Base-by-base conservation (phyloP, 2,888 invertebrate species). In the Pachydiplax longipennis region DNA sequence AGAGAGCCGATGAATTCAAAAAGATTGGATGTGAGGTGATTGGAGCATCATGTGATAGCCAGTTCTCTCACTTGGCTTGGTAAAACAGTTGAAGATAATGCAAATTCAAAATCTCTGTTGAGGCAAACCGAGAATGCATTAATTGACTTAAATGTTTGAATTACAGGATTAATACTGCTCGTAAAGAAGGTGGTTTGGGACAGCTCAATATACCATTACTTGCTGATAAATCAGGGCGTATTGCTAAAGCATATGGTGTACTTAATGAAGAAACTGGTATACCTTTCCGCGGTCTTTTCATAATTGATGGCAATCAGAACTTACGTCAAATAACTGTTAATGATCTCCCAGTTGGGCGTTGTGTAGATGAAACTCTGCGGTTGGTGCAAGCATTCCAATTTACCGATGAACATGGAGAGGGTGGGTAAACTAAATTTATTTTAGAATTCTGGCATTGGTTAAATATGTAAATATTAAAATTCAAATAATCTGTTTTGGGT, bases 61-160 rank as follows among this genome's bases (percentile, higher is more conserved):
- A 99, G 94, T 99, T 98, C 95, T 97, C 97, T 48, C 99, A 99
- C 94, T 95, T 99, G 93, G 99, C 99, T 73, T 99, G 99, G 99
- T 95, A 93, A 93, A 18, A 44, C 4, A 3, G 53, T 2, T 53
- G 18, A 18, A 18, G 18, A 18, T 2, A 53, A 53, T 44, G 44
- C 44, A 8, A 10, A 93, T 92, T 13, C 25, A 53, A 18, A 13
- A 53, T 31, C 13, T n/a, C 18, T 13, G 31, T 0, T 2, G 22
- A 44, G 18, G 31, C 15, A 18, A 82, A 53, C 25, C 25, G n/a
- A 10, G 8, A 18, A 31, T 25, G 12, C 8, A 44, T 0, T 0
- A 4, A 25, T 82, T 82, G 48, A n/a, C 12, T 22, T 12, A 22
- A 25, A 53, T 15, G 2, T 15, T 13, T 13, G 15, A 13, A n/a